These are phyloP conservation scores for Camponotus vicinus DNA, from an alignment of 1,140 invertebrate genomes.

Conservation along the genomic window DNA sequence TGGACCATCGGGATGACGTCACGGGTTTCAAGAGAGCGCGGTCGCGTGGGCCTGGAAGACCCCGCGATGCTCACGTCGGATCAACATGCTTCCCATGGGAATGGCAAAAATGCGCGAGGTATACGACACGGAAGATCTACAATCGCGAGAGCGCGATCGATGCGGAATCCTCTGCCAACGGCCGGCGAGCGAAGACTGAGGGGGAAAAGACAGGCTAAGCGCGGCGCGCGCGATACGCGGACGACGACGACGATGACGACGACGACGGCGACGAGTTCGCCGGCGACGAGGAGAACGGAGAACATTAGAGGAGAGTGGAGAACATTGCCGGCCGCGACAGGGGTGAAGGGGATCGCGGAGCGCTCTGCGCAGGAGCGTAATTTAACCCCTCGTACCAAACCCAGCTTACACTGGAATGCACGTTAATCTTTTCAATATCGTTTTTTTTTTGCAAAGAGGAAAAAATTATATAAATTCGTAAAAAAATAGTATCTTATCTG, in stretches of 20 bases:
- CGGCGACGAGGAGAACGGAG: slow-evolving; percentile 54
- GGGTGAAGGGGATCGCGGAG: slow-evolving; percentile 19
- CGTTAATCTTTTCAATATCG: not conserved
- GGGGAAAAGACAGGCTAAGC: slow-evolving; percentile 41
- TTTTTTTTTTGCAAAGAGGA: not conserved
- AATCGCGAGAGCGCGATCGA: slow-evolving; percentile 67
- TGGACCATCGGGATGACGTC: slow-evolving; percentile 43
- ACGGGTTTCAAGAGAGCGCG: slow-evolving; percentile 64
- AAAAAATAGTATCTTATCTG: not conserved
- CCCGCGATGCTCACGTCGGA: slow-evolving; percentile 64
- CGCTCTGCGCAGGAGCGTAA: slow-evolving; percentile 56
- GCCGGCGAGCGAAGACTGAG: slow-evolving; percentile 74
- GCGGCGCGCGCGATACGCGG: slow-evolving; percentile 64
- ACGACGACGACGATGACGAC: slow-evolving; percentile 13
- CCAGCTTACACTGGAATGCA: slow-evolving; percentile 14
- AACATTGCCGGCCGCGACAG: slow-evolving; percentile 29
- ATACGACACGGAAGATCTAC: slow-evolving; percentile 49
- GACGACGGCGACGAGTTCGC: slow-evolving; percentile 32
- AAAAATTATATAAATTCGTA: not conserved
- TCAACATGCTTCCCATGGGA: slow-evolving; percentile 61
- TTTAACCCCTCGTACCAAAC: slow-evolving; percentile 52
- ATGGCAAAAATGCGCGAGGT: slow-evolving; percentile 32
- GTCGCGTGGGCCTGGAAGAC: slow-evolving; percentile 66
- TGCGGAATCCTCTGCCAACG: slow-evolving; percentile 69
- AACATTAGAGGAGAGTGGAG: slow-evolving; percentile 48